phyloP scores from a whole-genome alignment of 2,797 vertebrate species.

The Lagothrix lagotricha region DNA sequence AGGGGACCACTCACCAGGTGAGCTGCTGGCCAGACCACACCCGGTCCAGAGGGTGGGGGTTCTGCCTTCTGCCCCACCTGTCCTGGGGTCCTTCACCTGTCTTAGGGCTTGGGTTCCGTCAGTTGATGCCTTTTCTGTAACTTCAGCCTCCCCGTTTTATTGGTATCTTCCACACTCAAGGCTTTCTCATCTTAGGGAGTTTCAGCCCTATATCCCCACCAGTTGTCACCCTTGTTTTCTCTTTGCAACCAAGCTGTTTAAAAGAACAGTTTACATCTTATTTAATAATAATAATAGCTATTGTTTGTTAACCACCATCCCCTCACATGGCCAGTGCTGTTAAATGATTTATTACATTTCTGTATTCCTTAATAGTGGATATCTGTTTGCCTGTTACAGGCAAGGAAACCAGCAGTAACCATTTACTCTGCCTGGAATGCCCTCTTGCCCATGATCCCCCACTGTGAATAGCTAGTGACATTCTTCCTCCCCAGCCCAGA shows the following conservation, averaged over 20 bases:
- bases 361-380: neutral
- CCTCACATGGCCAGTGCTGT: neutral
- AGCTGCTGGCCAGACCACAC: constrained; percentile 1
- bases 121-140: neutral
- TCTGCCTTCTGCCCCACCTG: neutral
- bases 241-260: neutral
- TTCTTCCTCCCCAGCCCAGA: neutral
- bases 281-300: neutral
- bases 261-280: neutral
- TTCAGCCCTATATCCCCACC: neutral
- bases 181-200: neutral
- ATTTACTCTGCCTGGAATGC: neutral
- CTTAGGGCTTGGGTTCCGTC: neutral
- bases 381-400: neutral
- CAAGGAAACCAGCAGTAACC: neutral
- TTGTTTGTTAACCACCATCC: neutral
- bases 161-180: neutral
- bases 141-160: neutral
- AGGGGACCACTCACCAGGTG: constrained; percentile 95
- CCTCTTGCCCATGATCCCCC: neutral
- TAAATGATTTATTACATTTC: neutral
- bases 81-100: fast-evolving
- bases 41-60: neutral
- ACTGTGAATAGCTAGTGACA: neutral
- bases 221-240: neutral